phyloP scores from a whole-genome alignment of 2,888 invertebrate species.

The Meteorus cinctellus region DNA sequence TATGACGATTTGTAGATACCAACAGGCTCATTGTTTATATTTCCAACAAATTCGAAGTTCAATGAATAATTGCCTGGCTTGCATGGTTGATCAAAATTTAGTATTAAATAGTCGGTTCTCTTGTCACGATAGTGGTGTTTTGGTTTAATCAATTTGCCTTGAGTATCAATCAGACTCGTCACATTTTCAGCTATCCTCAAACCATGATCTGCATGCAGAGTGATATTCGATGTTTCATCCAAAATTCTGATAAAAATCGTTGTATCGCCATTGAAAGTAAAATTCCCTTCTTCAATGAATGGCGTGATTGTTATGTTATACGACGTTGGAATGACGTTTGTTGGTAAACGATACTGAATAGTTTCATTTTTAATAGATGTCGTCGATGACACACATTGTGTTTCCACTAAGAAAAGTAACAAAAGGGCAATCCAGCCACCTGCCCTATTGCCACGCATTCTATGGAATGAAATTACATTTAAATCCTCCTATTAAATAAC shows the following conservation, averaged over 20 bases:
- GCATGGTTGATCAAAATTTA: constrained; percentile 41
- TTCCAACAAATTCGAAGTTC: constrained; percentile 76
- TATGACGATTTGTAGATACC: constrained; percentile 83
- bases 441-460: constrained; percentile 36
- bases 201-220: constrained; percentile 69
- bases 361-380: background rate
- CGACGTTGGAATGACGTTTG: constrained; percentile 74
- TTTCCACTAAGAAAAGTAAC: constrained; percentile 28
- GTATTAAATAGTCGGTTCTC: constrained; percentile 42
- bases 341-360: constrained; percentile 74
- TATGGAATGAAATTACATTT: constrained; percentile 13
- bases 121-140: constrained; percentile 51
- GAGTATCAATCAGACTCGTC: constrained; percentile 51
- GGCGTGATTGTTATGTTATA: constrained; percentile 75
- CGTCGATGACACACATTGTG: constrained; percentile 11
- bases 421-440: constrained; percentile 39
- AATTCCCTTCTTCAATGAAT: constrained; percentile 71
- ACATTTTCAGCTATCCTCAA: constrained; percentile 65
- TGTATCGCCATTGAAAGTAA: constrained; percentile 52
- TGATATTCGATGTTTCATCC: constrained; percentile 67
- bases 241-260: constrained; percentile 47
- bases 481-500: constrained; percentile 9
- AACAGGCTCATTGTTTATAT: constrained; percentile 77
- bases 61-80: constrained; percentile 75
- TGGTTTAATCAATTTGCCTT: constrained; percentile 42